Percentiles rank a stretch among this genome's conserved stretches.
Evolutionary conservation across 2,113 vertebrate genomes (phyloP).

Genomic region (Trichechus manatus): DNA sequence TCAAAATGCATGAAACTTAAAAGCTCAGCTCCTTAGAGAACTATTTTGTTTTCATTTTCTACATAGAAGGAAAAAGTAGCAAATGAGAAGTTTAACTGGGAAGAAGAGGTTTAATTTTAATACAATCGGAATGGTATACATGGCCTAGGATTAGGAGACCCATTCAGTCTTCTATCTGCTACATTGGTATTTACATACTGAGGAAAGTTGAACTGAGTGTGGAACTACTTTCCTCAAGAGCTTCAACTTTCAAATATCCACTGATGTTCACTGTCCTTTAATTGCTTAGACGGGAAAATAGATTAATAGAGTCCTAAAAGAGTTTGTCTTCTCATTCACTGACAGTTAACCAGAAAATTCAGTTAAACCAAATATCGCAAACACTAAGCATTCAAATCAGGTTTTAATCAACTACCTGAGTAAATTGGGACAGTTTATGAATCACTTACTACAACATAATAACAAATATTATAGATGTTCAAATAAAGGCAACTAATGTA

Average conservation of each 20-base stretch:
- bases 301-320: neutral
- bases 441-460: neutral
- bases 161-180: neutral
- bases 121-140: neutral
- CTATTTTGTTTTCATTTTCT: neutral
- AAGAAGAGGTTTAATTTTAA: constrained; percentile 35
- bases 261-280: neutral
- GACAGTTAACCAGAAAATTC: constrained; percentile 41
- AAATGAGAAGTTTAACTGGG: neutral
- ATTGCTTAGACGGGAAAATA: neutral
- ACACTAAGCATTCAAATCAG: constrained; percentile 4
- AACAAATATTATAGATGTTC: constrained; percentile 14
- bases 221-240: neutral
- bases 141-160: neutral
- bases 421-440: neutral
- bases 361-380: constrained; percentile 27
- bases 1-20: constrained; percentile 30
- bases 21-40: neutral
- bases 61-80: neutral
- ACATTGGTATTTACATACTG: neutral
- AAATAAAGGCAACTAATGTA: constrained; percentile 34
- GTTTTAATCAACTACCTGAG: neutral
- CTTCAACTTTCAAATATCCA: constrained; percentile 44
- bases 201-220: neutral
- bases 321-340: constrained; percentile 26